Evolutionary conservation across 2,797 vertebrate genomes (phyloP), one percentile per base, ranked within the genome.

Genomic region (Hirundo rustica): DNA sequence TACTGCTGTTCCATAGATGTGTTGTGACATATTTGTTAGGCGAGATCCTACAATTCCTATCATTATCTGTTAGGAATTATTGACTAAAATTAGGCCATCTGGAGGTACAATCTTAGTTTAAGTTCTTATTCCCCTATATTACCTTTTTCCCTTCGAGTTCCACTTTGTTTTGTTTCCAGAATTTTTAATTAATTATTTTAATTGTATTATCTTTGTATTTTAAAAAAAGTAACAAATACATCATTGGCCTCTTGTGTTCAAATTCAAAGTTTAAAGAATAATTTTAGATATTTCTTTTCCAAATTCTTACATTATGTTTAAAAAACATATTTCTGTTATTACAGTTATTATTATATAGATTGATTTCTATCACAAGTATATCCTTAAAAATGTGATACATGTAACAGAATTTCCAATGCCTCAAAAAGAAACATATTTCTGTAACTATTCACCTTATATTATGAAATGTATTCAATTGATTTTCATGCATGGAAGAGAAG

Each of bases 381-480:
- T 36, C 5, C 50, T 60, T 72, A 32, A 29, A 23, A 62, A 19
- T 27, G 4, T 62, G 21, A 53, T 34, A 34, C 0, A 0, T 40
- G 9, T 22, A 29, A 66, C 11, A 67, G 25, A 23, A 47, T 66
- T 40, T 73, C 11, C 20, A 66, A 13, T 34, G 8, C 3, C 29
- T 60, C 25, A n/a, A 47, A 73, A 60, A 53, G 22, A 13, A 3
- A 3, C 13, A 45, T 9, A 40, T n/a, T 45, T 58, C 20, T 60
- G 6, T 18, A 66, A 60, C 20, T 47, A 45, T 26, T 73, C n/a
- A 30, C 20, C 4, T 40, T 34, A 10, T 40, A 36, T n/a, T 53
- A 34, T 18, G n/a, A 45, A 73, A 66, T 32, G 2, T 30, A 7
- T 47, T 53, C 4, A 51, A n/a, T 5, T 47, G 14, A 13, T 53